These are phyloP conservation scores for Ostrea denselamellosa DNA, from an alignment of 1,140 invertebrate genomes.

Conservation along the genomic window DNA sequence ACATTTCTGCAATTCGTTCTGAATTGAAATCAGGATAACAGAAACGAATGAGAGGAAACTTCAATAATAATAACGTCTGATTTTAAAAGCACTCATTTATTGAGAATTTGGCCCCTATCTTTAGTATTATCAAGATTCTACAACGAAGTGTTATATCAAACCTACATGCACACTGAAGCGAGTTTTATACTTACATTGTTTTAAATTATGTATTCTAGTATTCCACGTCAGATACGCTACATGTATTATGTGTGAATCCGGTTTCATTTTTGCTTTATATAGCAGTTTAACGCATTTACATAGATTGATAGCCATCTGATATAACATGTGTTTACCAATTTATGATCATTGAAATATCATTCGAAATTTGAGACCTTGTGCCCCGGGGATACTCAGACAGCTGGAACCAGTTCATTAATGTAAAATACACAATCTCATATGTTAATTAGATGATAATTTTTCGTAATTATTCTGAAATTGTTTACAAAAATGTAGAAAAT, in stretches of 20 bases:
- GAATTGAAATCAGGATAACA: too few relatives aligned
- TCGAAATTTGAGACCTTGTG: not conserved
- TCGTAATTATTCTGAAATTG: too few relatives aligned
- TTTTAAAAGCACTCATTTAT: too few relatives aligned
- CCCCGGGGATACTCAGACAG: not conserved
- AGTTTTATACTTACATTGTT: not conserved
- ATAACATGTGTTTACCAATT: not conserved
- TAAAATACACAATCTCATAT: not conserved
- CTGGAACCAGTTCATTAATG: not conserved
- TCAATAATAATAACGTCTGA: too few relatives aligned
- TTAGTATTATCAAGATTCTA: too few relatives aligned
- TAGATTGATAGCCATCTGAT: not conserved
- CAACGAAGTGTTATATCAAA: too few relatives aligned
- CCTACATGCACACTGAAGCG: too few relatives aligned
- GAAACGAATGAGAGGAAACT: too few relatives aligned
- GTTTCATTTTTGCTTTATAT: not conserved
- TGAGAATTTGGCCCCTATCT: too few relatives aligned
- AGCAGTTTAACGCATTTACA: not conserved
- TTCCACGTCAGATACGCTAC: not conserved
- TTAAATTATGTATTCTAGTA: not conserved
- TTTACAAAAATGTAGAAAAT: too few relatives aligned
- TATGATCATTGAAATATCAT: conserved; percentile 3
- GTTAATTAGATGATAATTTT: not conserved
- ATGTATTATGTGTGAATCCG: not conserved
- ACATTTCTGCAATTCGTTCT: too few relatives aligned